phyloP scores from a whole-genome alignment of 2,888 invertebrate species.

The Drosophila paramelanica region DNA sequence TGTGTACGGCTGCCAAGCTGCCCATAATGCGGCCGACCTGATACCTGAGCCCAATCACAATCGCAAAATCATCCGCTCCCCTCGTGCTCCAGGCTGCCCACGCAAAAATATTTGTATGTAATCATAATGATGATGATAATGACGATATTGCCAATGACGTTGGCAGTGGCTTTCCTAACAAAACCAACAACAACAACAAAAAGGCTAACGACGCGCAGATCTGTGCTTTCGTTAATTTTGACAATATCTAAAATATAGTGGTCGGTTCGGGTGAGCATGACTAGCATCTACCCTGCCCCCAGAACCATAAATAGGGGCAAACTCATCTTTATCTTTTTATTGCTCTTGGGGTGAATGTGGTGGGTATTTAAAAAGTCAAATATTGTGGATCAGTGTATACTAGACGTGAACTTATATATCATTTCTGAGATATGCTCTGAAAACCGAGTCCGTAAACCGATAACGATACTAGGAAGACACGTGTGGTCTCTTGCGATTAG shows the following conservation, averaged over 20 bases:
- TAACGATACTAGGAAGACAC: no score
- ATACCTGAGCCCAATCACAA: constrained; percentile 62
- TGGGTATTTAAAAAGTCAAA: no score
- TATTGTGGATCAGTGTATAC: no score
- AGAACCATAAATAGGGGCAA: no score
- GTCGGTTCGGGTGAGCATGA: not conserved
- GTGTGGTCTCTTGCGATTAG: no score
- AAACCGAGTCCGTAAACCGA: no score
- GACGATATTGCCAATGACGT: constrained; percentile 42
- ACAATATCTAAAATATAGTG: constrained; percentile 12
- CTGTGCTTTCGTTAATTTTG: constrained; percentile 39
- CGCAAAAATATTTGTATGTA: constrained; percentile 61
- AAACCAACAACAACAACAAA: constrained; percentile 4
- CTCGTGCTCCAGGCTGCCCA: constrained; percentile 41
- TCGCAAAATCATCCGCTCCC: constrained; percentile 50
- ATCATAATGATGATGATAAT: constrained; percentile 46
- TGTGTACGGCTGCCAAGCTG: constrained; percentile 28
- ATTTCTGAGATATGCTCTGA: no score
- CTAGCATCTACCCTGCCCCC: not conserved
- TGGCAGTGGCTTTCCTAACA: constrained; percentile 21
- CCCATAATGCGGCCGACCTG: constrained; percentile 40
- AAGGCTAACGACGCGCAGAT: constrained; percentile 27
- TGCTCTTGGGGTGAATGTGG: no score
- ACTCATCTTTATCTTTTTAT: not conserved
- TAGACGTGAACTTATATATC: no score